A percentile compares a stretch with the other conserved stretches of the same genome.
phyloP scores from a whole-genome alignment of 2,113 vertebrate species.

The Caranx melampygus region DNA sequence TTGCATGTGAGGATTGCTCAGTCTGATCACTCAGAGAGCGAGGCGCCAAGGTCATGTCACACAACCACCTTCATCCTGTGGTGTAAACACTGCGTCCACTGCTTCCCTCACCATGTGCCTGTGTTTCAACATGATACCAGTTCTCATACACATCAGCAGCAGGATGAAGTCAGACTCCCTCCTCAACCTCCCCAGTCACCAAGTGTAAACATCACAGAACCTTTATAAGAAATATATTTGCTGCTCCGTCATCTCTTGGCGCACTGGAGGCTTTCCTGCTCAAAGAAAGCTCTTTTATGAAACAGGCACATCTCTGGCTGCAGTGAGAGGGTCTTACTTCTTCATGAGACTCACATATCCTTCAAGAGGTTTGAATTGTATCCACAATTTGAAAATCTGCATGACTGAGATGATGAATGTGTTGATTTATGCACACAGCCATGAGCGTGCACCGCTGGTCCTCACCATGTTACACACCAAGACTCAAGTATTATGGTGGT shows the following conservation, averaged over 20 bases:
- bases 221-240: slow-evolving; percentile 53
- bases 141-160: slow-evolving; percentile 26
- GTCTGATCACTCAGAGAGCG: no score
- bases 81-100: slow-evolving; percentile 24
- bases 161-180: slow-evolving; percentile 18
- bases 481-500: neutral
- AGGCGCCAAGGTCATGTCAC: neutral
- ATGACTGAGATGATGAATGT: neutral
- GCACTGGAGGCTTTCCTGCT: slow-evolving; percentile 24
- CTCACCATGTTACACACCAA: slow-evolving; percentile 21
- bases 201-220: slow-evolving; percentile 41
- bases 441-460: neutral
- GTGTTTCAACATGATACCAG: slow-evolving; percentile 20
- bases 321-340: neutral
- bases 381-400: neutral
- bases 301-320: neutral
- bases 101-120: neutral
- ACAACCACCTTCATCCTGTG: neutral
- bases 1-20: neutral
- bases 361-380: neutral
- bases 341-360: neutral
- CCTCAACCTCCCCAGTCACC: slow-evolving; percentile 42
- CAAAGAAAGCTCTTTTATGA: slow-evolving; percentile 22
- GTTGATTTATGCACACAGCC: neutral
- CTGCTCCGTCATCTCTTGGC: slow-evolving; percentile 16